phyloP scores from a whole-genome alignment of 1,140 invertebrate genomes.

The Apis mellifera region DNA sequence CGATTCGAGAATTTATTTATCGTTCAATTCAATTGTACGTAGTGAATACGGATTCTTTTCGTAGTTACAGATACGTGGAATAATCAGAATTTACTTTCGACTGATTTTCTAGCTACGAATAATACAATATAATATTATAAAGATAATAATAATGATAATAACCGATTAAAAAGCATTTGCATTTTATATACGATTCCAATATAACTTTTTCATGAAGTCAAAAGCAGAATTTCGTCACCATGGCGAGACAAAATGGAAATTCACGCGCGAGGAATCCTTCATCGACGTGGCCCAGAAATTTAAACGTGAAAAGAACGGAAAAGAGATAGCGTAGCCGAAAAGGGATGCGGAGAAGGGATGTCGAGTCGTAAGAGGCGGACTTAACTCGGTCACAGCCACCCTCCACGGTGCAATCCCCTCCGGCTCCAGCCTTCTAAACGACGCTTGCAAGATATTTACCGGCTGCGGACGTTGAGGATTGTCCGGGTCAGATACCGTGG shows the following conservation, averaged over 20 bases:
- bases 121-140: too few relatives aligned
- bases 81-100: too few relatives aligned
- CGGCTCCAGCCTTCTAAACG: slow-evolving; percentile 23
- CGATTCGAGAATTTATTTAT: too few relatives aligned
- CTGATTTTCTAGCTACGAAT: too few relatives aligned
- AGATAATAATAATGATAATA: too few relatives aligned
- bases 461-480: slow-evolving; percentile 56
- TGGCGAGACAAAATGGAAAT: background rate
- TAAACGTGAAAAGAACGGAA: background rate
- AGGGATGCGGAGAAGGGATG: background rate
- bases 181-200: too few relatives aligned
- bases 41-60: too few relatives aligned
- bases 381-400: slow-evolving; percentile 35
- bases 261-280: background rate
- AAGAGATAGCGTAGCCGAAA: slow-evolving; percentile 16
- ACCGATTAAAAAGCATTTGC: too few relatives aligned
- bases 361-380: slow-evolving; percentile 29
- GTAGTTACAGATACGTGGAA: too few relatives aligned
- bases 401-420: background rate
- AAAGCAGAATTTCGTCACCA: background rate
- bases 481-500: slow-evolving; percentile 35
- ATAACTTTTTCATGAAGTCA: too few relatives aligned
- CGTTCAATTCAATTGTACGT: too few relatives aligned
- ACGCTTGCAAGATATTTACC: slow-evolving; percentile 58
- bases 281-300: background rate